A percentile compares a stretch with the other conserved stretches of the same genome.
Evolutionary conservation across 2,888 invertebrate species (phyloP).

Genomic region (Melangyna quadrimaculata): DNA sequence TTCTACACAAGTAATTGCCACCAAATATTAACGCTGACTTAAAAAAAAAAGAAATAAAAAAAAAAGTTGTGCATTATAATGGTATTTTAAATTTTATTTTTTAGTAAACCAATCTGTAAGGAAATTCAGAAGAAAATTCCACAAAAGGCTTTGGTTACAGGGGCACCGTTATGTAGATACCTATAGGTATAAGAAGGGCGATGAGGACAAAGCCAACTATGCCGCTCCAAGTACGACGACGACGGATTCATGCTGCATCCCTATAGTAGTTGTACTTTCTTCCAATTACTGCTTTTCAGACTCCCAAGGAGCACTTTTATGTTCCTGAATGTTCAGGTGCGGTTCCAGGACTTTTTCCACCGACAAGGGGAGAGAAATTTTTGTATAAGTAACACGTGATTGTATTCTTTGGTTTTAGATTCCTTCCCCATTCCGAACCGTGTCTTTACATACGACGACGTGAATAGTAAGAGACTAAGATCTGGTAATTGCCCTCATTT

Average conservation of each 20-base stretch:
- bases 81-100: not conserved
- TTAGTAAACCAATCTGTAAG: not conserved
- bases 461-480: too few relatives aligned
- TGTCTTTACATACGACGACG: too few relatives aligned
- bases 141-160: not conserved
- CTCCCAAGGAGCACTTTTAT: conserved; percentile 20
- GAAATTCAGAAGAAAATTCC: not conserved
- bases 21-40: not conserved
- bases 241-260: conserved; percentile 15
- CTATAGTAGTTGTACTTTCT: conserved; percentile 30
- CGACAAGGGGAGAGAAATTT: too few relatives aligned
- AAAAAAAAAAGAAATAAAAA: not conserved
- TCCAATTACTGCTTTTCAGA: conserved; percentile 39
- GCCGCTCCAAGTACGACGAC: not conserved
- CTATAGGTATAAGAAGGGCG: not conserved
- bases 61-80: not conserved
- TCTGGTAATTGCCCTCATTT: not conserved
- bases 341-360: not conserved
- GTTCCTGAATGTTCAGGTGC: not conserved
- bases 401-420: too few relatives aligned
- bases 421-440: too few relatives aligned
- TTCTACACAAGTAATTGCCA: not conserved
- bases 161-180: not conserved
- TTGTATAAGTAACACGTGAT: too few relatives aligned
- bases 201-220: not conserved